Percentiles rank a stretch among this genome's conserved stretches.
Conservation (phyloP, 2,113 vertebrate genomes). For the Microcebus murinus region DNA sequence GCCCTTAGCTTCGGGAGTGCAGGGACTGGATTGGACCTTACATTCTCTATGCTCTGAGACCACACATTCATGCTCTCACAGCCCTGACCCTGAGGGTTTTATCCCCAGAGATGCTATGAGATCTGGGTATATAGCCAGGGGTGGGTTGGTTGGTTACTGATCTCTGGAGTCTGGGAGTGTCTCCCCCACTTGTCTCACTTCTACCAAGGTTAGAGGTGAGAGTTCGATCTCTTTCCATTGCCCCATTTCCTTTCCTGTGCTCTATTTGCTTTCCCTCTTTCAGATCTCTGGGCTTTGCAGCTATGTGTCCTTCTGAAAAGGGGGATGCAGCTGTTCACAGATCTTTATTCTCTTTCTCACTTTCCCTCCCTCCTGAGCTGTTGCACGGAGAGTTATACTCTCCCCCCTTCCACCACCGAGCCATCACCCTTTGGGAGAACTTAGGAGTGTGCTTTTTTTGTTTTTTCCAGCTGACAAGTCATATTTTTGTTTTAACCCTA, state of each 20-base stretch:
- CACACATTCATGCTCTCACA: not conserved
- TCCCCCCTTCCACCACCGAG: not conserved
- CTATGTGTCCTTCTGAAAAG: constrained; percentile 55
- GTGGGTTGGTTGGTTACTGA: not conserved
- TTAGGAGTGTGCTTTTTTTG: not conserved
- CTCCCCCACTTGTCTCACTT: not conserved
- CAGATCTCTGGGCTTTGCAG: not conserved
- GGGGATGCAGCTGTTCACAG: constrained; percentile 36
- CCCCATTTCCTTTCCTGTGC: not conserved
- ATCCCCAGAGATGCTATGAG: not conserved
- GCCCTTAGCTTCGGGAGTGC: not conserved
- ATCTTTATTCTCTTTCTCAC: not conserved
- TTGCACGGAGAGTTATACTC: not conserved
- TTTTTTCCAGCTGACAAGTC: not conserved
- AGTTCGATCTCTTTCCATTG: not conserved
- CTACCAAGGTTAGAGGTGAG: not conserved
- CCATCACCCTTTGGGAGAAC: not conserved
- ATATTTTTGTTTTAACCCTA: constrained; percentile 21
- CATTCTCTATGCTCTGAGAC: not conserved
- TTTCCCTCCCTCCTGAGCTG: not conserved
- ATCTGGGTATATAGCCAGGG: not conserved
- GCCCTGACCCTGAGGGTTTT: not conserved
- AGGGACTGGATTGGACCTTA: not conserved
- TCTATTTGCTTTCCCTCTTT: not conserved
- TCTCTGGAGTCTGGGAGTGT: not conserved